Base-by-base conservation (phyloP, 2,113 vertebrate genomes). In the Lasiurus borealis region DNA sequence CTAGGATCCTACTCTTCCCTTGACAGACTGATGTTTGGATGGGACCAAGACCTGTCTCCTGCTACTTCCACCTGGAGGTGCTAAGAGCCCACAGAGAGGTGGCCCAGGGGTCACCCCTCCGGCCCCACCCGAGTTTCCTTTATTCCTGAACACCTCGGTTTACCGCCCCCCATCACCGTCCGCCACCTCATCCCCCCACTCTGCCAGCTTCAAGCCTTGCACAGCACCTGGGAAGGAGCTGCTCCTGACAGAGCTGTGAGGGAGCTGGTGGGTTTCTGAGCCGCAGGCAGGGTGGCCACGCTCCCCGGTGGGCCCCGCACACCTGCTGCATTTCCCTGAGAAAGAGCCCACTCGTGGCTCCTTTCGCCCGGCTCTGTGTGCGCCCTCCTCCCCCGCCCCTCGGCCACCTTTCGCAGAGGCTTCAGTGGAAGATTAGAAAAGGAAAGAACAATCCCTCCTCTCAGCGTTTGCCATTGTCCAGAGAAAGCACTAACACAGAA, bases 391-490 rank as follows among this genome's bases (percentile, higher is more conserved):
- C 34, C 54, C 14, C 31, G 84, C 36, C 83, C 10, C 5, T 71
- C 25, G 97, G 91, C 91, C 93, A 76, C 95, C 96, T 97, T 97
- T 95, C 90, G 97, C 82, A 81, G 73, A 97, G 84, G 40, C 88
- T 94, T 83, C 13, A 68, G 72, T 57, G 85, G 40, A 36, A 98
- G 95, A 93, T 96, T 94, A 89, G 93, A 95, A 95, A 94, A 93
- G 83, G 52, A 80, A 87, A 94, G 95, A 98, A 88, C 59, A 94
- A 83, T 83, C 92, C 57, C 90, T 95, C 44, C 68, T 92, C 84
- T 93, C 96, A 98, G 96, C 94, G 95, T 98, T 98, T 95, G 71
- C 88, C 31, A 75, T 72, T 48, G 5, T 71, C 8, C 3, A 10
- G 40, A 95, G 44, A 48, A 95, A 93, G 95, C 86, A 40, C 36